Evolutionary conservation across 2,888 invertebrate genomes (phyloP).

Genomic region (Arctia plantaginis): DNA sequence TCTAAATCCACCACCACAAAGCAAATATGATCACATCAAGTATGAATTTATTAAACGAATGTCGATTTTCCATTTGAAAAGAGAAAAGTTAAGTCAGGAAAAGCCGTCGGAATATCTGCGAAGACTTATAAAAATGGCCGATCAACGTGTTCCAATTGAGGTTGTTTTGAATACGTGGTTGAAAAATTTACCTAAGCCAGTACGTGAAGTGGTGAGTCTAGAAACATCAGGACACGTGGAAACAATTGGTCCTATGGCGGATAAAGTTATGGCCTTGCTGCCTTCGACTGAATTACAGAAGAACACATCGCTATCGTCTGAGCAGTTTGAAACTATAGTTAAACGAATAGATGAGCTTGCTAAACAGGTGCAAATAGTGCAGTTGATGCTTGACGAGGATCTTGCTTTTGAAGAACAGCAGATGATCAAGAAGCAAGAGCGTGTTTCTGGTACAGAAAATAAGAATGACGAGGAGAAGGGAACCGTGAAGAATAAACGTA

Average conservation of each 20-base stretch:
- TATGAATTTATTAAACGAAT: constrained; percentile 37
- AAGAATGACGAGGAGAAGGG: neutral
- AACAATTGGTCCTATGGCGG: constrained; percentile 28
- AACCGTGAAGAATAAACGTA: neutral
- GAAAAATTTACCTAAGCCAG: constrained; percentile 28
- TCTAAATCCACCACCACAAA: constrained; percentile 19
- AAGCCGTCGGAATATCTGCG: constrained; percentile 33
- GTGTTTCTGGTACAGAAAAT: neutral
- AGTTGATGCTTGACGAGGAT: constrained; percentile 13
- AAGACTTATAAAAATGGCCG: constrained; percentile 23
- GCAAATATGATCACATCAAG: constrained; percentile 28
- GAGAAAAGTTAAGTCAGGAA: constrained; percentile 8
- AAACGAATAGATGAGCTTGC: constrained; percentile 23
- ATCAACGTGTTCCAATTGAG: constrained; percentile 20
- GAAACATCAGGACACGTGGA: constrained; percentile 24
- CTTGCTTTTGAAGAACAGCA: neutral
- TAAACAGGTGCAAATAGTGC: constrained; percentile 20
- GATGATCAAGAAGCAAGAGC: neutral
- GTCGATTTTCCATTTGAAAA: constrained; percentile 18
- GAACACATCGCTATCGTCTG: neutral
- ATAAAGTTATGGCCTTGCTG: constrained; percentile 24
- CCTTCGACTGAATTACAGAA: neutral
- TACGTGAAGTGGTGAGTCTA: constrained; percentile 28
- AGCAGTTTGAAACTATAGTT: constrained; percentile 18
- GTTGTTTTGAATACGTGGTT: constrained; percentile 32